These are phyloP conservation scores for Melanargia galathea DNA, from an alignment of 2,888 invertebrate genomes.

Conservation along the genomic window DNA sequence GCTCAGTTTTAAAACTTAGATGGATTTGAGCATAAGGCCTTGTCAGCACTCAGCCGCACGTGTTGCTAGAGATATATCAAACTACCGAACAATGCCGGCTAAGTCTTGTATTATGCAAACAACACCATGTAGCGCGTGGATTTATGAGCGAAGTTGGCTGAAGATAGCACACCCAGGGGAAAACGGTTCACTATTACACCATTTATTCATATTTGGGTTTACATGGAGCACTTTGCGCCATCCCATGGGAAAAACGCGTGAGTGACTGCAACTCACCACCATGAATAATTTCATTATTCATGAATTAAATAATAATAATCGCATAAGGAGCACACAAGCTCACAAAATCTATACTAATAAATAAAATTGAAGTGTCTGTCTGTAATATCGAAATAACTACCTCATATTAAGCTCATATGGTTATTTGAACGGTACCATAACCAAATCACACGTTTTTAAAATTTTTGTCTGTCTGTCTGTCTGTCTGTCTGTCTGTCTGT, in stretches of 20 bases:
- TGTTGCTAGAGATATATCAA: conserved; percentile 63
- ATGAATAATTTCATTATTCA: conserved; percentile 4
- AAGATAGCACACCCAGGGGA: conserved; percentile 67
- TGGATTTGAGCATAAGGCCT: conserved; percentile 29
- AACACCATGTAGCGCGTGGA: conserved; percentile 79
- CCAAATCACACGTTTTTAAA: too few species aligned
- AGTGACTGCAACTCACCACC: conserved; percentile 51
- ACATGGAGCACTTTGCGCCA: conserved; percentile 42
- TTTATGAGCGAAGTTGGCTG: conserved; percentile 78
- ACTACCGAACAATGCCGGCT: conserved; percentile 69
- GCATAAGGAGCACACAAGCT: too few species aligned
- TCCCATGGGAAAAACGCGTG: conserved; percentile 47
- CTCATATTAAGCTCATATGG: too few species aligned
- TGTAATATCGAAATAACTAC: too few species aligned
- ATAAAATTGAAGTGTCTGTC: too few species aligned
- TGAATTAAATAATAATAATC: neutral
- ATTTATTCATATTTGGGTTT: conserved; percentile 76
- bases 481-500: too few species aligned
- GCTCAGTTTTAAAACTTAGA: neutral
- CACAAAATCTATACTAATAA: too few species aligned
- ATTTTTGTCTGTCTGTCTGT: too few species aligned
- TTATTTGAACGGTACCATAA: too few species aligned
- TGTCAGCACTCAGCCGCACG: conserved; percentile 44
- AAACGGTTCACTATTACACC: conserved; percentile 62
- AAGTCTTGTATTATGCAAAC: conserved; percentile 81